Conservation (phyloP, 1,140 invertebrate species). For the Habropoda laboriosa region DNA sequence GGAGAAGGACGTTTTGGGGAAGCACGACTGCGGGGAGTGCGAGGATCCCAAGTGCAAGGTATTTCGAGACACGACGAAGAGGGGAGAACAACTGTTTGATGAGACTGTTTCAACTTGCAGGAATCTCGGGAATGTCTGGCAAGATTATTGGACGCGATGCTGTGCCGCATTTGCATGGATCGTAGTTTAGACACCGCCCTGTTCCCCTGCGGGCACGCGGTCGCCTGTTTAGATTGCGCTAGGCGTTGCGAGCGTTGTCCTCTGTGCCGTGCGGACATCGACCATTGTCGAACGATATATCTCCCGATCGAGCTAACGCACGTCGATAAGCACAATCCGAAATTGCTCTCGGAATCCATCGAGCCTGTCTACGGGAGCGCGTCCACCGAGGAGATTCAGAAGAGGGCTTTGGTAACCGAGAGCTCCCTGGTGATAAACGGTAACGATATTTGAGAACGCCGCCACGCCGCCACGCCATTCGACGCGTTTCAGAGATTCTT, state of each 20-base stretch:
- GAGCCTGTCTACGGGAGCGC: slow-evolving; percentile 59
- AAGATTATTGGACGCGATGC: slow-evolving; percentile 87
- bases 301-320: slow-evolving; percentile 84
- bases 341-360: slow-evolving; percentile 63
- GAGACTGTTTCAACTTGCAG: slow-evolving; percentile 75
- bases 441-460: slow-evolving; percentile 72
- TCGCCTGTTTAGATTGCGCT: slow-evolving; percentile 88
- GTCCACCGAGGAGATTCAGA: slow-evolving; percentile 56
- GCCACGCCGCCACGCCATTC: slow-evolving; percentile 44
- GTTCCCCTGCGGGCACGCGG: slow-evolving; percentile 91
- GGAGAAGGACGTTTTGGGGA: slow-evolving; percentile 75
- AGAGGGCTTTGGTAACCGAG: slow-evolving; percentile 64
- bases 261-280: slow-evolving; percentile 88
- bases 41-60: slow-evolving; percentile 77
- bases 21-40: slow-evolving; percentile 75
- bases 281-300: slow-evolving; percentile 88
- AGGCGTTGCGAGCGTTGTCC: slow-evolving; percentile 88
- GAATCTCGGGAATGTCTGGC: slow-evolving; percentile 83
- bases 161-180: slow-evolving; percentile 93
- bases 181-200: slow-evolving; percentile 89
- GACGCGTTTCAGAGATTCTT: slow-evolving; percentile 65
- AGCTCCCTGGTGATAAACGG: slow-evolving; percentile 59
- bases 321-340: slow-evolving; percentile 75
- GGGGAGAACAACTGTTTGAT: background rate
- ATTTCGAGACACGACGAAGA: background rate